Evolutionary conservation across 2,797 vertebrate genomes (phyloP).

Genomic region (Eupleurogrammus muticus): DNA sequence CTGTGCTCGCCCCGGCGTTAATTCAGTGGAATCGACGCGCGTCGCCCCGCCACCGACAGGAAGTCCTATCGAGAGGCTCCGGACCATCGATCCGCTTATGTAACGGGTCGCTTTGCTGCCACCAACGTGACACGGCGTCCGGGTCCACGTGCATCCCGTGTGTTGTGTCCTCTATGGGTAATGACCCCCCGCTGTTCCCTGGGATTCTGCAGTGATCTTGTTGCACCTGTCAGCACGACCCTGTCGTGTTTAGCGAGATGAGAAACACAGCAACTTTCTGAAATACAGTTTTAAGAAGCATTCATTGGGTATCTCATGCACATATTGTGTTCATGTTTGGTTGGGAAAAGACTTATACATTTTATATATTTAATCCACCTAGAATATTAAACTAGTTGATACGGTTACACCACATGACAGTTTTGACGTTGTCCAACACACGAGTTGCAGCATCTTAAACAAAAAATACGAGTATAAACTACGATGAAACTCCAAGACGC

Average conservation of each 20-base stretch:
- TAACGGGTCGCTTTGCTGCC: slow-evolving; percentile 54
- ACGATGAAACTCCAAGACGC: too few relatives aligned
- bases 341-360: too few relatives aligned
- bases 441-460: too few relatives aligned
- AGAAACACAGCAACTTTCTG: neutral
- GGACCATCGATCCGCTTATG: slow-evolving; percentile 69
- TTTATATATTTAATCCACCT: too few relatives aligned
- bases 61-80: slow-evolving; percentile 54
- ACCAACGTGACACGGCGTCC: slow-evolving; percentile 31
- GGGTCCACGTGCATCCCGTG: slow-evolving; percentile 42
- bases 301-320: too few relatives aligned
- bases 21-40: slow-evolving; percentile 65
- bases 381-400: too few relatives aligned
- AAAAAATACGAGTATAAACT: too few relatives aligned
- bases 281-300: too few relatives aligned
- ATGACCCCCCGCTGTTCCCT: neutral
- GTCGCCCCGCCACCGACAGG: slow-evolving; percentile 49
- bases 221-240: slow-evolving; percentile 11
- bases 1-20: slow-evolving; percentile 36
- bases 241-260: neutral
- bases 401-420: too few relatives aligned
- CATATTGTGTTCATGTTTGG: too few relatives aligned
- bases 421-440: too few relatives aligned
- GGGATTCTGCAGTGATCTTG: neutral
- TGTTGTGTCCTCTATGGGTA: slow-evolving; percentile 10